Conservation (phyloP, 1,140 invertebrate genomes). For the Euwallacea similis region DNA sequence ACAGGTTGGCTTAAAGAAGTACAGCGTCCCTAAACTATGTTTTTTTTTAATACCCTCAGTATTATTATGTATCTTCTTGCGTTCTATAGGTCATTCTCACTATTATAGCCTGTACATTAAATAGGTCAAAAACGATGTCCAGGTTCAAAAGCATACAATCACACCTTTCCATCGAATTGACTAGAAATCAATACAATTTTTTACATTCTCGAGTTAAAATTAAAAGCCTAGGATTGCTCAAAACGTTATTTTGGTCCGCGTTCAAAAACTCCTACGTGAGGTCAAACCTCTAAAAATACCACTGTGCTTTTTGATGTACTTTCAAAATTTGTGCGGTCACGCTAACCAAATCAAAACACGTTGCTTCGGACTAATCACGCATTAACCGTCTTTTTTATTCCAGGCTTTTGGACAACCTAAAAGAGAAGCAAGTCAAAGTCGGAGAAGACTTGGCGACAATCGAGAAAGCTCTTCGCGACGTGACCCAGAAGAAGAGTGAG, state of each 20-base stretch:
- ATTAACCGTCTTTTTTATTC: conserved; percentile 37
- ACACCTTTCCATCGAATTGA: too few relatives aligned
- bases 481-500: conserved; percentile 64
- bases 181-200: too few relatives aligned
- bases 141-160: too few relatives aligned
- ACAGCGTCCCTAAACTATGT: too few relatives aligned
- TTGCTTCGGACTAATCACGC: conserved; percentile 2
- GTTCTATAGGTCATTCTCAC: too few relatives aligned
- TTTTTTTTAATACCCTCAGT: too few relatives aligned
- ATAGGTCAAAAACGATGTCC: too few relatives aligned
- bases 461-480: conserved; percentile 61
- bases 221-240: conserved; percentile 8
- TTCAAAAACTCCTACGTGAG: conserved; percentile 35
- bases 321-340: conserved; percentile 22
- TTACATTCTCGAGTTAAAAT: conserved; percentile 1
- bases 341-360: conserved; percentile 11
- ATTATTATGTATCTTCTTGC: too few relatives aligned
- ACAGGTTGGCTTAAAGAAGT: too few relatives aligned
- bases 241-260: conserved; percentile 40
- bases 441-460: conserved; percentile 64
- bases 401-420: conserved; percentile 59
- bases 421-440: conserved; percentile 62
- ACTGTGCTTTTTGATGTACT: conserved; percentile 15
- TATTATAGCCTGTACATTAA: too few relatives aligned
- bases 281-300: conserved; percentile 45